Evolutionary conservation across 2,113 vertebrate genomes (phyloP).

Genomic region (Oplegnathus fasciatus): DNA sequence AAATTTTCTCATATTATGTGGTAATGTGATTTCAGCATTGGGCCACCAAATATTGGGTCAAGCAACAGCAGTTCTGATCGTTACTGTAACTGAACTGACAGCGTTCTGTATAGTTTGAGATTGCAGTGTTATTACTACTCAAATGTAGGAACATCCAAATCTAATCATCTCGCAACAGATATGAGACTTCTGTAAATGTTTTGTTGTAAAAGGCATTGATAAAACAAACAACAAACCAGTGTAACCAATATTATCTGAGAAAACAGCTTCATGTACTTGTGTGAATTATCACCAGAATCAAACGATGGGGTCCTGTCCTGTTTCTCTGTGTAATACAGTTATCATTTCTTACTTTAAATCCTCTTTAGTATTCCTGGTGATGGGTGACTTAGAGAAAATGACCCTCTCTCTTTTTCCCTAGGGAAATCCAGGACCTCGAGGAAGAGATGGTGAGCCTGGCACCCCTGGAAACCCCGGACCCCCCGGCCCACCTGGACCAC

Average conservation of each 20-base stretch:
- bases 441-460: slow-evolving; percentile 95
- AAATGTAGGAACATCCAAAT: neutral
- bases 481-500: slow-evolving; percentile 86
- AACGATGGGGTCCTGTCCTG: too few species aligned
- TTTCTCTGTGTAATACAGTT: neutral
- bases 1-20: neutral
- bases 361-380: slow-evolving; percentile 3
- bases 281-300: neutral
- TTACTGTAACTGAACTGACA: neutral
- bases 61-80: neutral
- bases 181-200: neutral
- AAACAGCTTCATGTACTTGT: neutral
- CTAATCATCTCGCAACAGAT: neutral
- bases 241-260: neutral
- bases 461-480: slow-evolving; percentile 92
- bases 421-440: slow-evolving; percentile 90
- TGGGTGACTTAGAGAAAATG: neutral
- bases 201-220: neutral
- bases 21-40: neutral
- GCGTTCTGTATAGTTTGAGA: neutral
- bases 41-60: neutral
- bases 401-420: slow-evolving; percentile 65
- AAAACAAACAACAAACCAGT: neutral
- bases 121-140: neutral
- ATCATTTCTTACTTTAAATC: slow-evolving; percentile 12